These are phyloP conservation scores for Plodia interpunctella DNA, from an alignment of 1,140 invertebrate genomes.

Conservation along the genomic window DNA sequence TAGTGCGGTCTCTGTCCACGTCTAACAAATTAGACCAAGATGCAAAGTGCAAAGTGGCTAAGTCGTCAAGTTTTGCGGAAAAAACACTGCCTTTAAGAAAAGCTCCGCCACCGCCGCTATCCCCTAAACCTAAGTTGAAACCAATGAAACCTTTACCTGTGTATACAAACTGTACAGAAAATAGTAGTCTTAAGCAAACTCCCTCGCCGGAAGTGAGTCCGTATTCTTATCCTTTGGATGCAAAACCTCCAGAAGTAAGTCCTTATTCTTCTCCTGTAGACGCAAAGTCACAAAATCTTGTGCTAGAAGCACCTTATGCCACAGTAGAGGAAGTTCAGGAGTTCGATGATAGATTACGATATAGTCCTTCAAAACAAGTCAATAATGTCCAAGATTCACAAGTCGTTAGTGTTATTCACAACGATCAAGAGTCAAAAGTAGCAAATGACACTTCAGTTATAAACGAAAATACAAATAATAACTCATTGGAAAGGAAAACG, in stretches of 20 bases:
- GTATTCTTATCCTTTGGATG: conserved; percentile 64
- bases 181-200: conserved; percentile 45
- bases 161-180: conserved; percentile 41
- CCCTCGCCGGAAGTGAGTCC: conserved; percentile 62
- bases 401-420: conserved; percentile 20
- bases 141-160: conserved; percentile 65
- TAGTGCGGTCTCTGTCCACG: conserved; percentile 71
- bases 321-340: conserved; percentile 61
- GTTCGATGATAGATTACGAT: conserved; percentile 59
- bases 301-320: conserved; percentile 58
- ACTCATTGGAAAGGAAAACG: conserved; percentile 64
- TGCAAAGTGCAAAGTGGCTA: conserved; percentile 63
- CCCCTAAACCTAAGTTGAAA: conserved; percentile 73
- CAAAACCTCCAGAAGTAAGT: conserved; percentile 57
- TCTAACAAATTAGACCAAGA: conserved; percentile 70
- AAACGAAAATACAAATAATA: conserved; percentile 59
- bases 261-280: conserved; percentile 67
- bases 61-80: conserved; percentile 74
- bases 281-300: conserved; percentile 45
- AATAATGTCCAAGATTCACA: conserved; percentile 35
- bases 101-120: conserved; percentile 74
- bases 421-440: conserved; percentile 19
- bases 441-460: conserved; percentile 35
- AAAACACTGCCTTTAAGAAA: conserved; percentile 71
- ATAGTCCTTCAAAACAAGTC: conserved; percentile 46